phyloP scores from a whole-genome alignment of 2,888 invertebrate genomes.

The Seladonia tumulorum region DNA sequence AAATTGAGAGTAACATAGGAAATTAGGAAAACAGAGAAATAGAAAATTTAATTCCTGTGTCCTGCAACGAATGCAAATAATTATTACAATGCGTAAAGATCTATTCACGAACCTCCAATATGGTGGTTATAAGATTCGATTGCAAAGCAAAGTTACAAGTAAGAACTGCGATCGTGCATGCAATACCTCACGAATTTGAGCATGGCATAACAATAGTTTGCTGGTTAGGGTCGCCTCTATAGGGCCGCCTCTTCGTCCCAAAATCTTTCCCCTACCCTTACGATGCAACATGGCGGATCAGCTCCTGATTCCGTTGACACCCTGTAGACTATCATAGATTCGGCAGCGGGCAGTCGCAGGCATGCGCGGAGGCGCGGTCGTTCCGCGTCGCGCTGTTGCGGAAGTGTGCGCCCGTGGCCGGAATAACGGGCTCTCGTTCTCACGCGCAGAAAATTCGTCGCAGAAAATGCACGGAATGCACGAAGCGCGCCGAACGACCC shows the following conservation, averaged over 20 bases:
- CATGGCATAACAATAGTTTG: no score
- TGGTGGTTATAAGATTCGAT: no score
- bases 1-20: no score
- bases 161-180: no score
- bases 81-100: no score
- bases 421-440: conserved; percentile 28
- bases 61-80: no score
- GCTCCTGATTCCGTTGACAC: conserved; percentile 31
- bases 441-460: conserved; percentile 51
- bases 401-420: conserved; percentile 15
- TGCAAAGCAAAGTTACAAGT: no score
- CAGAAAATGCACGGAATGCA: conserved; percentile 49
- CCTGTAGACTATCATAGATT: conserved; percentile 23
- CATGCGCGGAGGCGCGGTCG: conserved; percentile 42
- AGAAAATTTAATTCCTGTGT: no score
- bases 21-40: no score
- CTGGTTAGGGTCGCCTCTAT: no score
- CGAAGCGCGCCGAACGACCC: conserved; percentile 36
- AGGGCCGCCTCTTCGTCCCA: neutral
- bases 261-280: neutral
- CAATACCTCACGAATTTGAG: no score
- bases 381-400: conserved; percentile 33
- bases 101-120: no score
- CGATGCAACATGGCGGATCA: neutral
- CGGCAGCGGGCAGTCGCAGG: conserved; percentile 20